Conservation (phyloP, 2,797 vertebrate species). For the Notoglanidium macrostoma region DNA sequence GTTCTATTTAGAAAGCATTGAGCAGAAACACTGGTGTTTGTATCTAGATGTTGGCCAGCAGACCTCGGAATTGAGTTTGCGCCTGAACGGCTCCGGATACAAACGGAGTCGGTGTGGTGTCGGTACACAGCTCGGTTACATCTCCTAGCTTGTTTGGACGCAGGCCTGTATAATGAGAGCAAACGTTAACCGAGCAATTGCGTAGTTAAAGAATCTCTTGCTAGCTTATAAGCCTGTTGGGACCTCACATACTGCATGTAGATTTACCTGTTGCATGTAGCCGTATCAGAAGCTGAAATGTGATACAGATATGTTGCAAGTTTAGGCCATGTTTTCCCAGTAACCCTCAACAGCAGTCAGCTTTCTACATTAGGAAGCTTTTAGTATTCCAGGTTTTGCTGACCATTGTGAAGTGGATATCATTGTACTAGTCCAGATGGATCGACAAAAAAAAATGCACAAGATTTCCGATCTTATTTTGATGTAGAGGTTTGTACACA, state of each 20-base stretch:
- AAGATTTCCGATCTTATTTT: slow-evolving; percentile 73
- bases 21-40: background rate
- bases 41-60: slow-evolving; percentile 55
- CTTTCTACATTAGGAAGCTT: background rate
- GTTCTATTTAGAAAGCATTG: background rate
- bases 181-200: background rate
- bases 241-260: background rate
- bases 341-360: background rate
- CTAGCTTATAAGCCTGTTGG: background rate
- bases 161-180: slow-evolving; percentile 41
- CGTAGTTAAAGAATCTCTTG: background rate
- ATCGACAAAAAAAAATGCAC: slow-evolving; percentile 54
- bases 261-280: slow-evolving; percentile 8
- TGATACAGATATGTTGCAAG: background rate
- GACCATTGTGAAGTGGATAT: slow-evolving; percentile 38
- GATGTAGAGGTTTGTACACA: slow-evolving; percentile 62
- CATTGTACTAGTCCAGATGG: slow-evolving; percentile 58
- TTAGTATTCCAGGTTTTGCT: slow-evolving; percentile 1
- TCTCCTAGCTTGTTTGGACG: slow-evolving; percentile 60
- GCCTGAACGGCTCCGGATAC: slow-evolving; percentile 59
- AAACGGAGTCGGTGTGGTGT: slow-evolving; percentile 34
- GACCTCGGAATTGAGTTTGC: slow-evolving; percentile 65
- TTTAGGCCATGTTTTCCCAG: slow-evolving; percentile 9
- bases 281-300: background rate
- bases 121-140: slow-evolving; percentile 25